Evolutionary conservation across 2,797 vertebrate genomes (phyloP), one percentile per base, ranked within the genome.

Genomic region (Dendrocincla fuliginosa): DNA sequence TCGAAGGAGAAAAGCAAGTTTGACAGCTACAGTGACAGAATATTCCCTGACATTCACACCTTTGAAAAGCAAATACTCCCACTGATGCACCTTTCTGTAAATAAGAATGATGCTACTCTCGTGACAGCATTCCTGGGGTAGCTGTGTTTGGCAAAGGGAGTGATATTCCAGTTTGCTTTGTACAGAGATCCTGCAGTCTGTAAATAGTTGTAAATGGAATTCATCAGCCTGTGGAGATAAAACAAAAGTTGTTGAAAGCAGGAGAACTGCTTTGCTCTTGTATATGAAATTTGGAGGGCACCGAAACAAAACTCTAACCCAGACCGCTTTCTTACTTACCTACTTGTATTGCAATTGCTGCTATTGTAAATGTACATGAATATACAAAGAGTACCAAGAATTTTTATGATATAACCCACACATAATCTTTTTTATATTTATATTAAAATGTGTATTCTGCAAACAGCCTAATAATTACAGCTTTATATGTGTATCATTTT

Each of bases 351-450:
- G 7, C 89, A 57, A 69, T 75, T 96, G 96, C 97, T 97, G 96
- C 96, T 97, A 94, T 91, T 96, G 89, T 94, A 96, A 96, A 93
- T 96, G 92, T 96, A 92, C 87, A 15, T 67, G 93, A 93, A 63
- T 94, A 95, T 90, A 95, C 59, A 78, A 89, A 97, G 92, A 95
- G 64, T 95, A 84, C 75, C 56, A 50, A 92, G 95, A 82, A 57
- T 75, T 96, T 92, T 96, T 96, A 93, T 87, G 46, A 71, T 87
- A 87, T 82, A 95, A 63, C 69, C 28, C 56, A 7, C 57, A 41
- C 18, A 3, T 71, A 41, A 10, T 89, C 87, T 88, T 92, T 96
- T 96, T 94, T 88, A 77, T 96, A 95, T 97, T 97, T 97, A 90
- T 96, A 95, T 95, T 89, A 90, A 96, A 87, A 79, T 35, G 35